These are phyloP conservation scores for Tenualosa ilisha DNA, from an alignment of 2,797 vertebrate genomes.

Conservation along the genomic window DNA sequence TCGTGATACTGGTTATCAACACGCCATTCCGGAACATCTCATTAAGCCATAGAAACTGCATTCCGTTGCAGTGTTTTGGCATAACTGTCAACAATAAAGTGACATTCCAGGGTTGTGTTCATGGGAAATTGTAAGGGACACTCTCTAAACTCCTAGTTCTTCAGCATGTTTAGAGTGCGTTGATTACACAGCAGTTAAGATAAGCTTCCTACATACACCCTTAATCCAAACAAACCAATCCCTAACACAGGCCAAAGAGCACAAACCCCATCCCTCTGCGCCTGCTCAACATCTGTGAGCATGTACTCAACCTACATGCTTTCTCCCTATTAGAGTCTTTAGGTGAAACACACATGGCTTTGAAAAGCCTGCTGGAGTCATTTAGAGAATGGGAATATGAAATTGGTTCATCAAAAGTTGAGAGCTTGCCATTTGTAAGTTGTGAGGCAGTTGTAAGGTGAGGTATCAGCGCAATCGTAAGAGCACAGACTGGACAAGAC, in stretches of 20 bases:
- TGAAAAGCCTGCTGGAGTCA: not conserved
- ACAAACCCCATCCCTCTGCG: constrained; percentile 52
- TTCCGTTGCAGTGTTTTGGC: not conserved
- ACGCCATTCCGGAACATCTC: not conserved
- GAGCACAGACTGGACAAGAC: not conserved
- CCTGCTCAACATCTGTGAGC: constrained; percentile 38
- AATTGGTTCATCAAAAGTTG: not conserved
- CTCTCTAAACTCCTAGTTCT: not conserved
- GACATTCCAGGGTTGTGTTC: not conserved
- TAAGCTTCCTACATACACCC: constrained; percentile 35
- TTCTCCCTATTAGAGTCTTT: not conserved
- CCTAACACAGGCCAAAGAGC: constrained; percentile 62
- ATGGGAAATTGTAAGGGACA: not conserved
- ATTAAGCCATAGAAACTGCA: constrained; percentile 19
- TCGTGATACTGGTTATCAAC: not conserved
- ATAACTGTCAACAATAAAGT: constrained; percentile 24
- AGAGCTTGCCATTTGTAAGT: not conserved
- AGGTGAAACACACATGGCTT: not conserved
- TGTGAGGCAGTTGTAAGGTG: not conserved
- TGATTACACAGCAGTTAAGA: constrained; percentile 34
- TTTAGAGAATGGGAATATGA: not conserved
- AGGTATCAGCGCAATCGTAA: not conserved
- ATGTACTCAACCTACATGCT: not conserved
- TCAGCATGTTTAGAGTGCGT: constrained; percentile 34
- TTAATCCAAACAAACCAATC: constrained; percentile 43